Base-by-base conservation (phyloP, 2,113 vertebrate genomes). In the Conger conger region DNA sequence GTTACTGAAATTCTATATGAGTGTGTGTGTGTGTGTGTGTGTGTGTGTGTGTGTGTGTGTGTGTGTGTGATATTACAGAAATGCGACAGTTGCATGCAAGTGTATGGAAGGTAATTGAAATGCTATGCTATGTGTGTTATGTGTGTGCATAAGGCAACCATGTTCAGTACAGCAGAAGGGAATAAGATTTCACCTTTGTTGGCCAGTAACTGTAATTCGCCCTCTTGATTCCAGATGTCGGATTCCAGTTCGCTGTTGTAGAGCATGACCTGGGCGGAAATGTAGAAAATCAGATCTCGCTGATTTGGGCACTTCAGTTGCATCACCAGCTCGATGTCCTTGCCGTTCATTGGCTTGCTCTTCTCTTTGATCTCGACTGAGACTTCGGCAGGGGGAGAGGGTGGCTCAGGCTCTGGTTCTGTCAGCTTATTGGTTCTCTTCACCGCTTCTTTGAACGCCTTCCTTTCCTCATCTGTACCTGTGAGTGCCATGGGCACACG, bases 401-500 rank as follows among this genome's bases (percentile, higher is more conserved):
- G 9, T 15, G 15, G 9, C n/a, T n/a, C n/a, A n/a, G 45, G 37
- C 9, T 30, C 63, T 33, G 0, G 4, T 20, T 0, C 42, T 36
- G n/a, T 15, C 17, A 33, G 20, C 17, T 35, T 13, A 36, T n/a
- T 45, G 1, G 76, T 38, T 54, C 81, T 84, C 16, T 27, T 82
- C 11, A 86, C 0, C 17, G 93, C 94, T 0, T 87, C 79, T 0
- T 76, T 20, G 23, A 84, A 93, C 20, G 83, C 84, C 0, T 0
- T 0, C 18, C 92, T 90, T 88, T 95, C 94, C 78, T 84, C 17
- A 0, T 45, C 18, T 0, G 89, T 45, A 11, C 93, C 94, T 94
- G 86, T 38, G 15, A 33, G 33, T 1, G 9, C 68, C 23, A 73
- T 27, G 27, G 57, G 3, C 57, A 23, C 20, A 23, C 45, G 15